Evolutionary conservation across 2,888 invertebrate species (phyloP), one percentile per base, ranked within the genome.

Genomic region (Cataglyphis altisquamis): DNA sequence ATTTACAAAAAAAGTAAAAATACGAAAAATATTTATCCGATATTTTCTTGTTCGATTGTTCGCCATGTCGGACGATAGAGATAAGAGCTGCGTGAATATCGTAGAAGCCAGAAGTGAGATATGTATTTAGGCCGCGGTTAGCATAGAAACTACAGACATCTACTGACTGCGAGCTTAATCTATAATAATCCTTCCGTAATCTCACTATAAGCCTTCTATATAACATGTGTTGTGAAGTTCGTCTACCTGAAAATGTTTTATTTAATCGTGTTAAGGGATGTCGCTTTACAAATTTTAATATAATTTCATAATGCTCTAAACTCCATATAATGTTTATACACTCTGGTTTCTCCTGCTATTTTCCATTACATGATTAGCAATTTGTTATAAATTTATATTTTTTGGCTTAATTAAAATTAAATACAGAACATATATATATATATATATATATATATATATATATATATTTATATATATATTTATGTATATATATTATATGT

Each of bases 151-250:
- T 92, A 90, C 90, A 87, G 91, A 91, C 89, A 92, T 91, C 90
- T 90, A 91, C 90, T 91, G 83, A 88, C 84, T 84, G 72, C 85
- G 88, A 89, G 91, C 90, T 91, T 94, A 93, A 94, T 94, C 93
- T 93, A 92, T 92, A 92, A 92, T 93, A 93, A 94, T 94, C 92
- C 90, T 88, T 81, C 86, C 89, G 90, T 93, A 93, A 93, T 92
- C 92, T 91, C 88, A 74, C 86, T 74, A 45, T 83, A 75, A 84
- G 73, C 84, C 78, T 55, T 73, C 84, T 81, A 84, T 48, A 75
- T 84, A 86, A 84, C 82, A 84, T 62, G 80, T 80, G 80, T 84
- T 68, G 84, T 66, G 41, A 63, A 86, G 81, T 88, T 85, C 77
- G 82, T 87, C 87, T 88, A 82, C 62, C 66, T 57, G 66, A 86